Conservation (phyloP, 2,888 invertebrate species). For the Conomelus anceps region DNA sequence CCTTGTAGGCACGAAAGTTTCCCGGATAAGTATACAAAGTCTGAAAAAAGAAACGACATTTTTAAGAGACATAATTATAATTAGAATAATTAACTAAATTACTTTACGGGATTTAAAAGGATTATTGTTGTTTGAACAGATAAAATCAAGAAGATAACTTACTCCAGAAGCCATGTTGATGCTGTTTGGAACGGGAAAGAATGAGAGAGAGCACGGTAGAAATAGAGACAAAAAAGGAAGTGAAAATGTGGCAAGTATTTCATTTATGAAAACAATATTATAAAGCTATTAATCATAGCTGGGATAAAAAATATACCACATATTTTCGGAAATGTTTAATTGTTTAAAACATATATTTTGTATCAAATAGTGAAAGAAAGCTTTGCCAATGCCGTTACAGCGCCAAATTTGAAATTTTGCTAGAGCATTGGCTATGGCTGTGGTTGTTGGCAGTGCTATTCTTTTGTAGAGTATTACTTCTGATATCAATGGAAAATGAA, state of each 20-base stretch:
- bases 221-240: not conserved
- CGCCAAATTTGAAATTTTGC: too few relatives aligned
- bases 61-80: not conserved
- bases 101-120: not conserved
- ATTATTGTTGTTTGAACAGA: conserved; percentile 12
- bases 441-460: too few relatives aligned
- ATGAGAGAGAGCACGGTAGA: not conserved
- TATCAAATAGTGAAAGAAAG: too few relatives aligned
- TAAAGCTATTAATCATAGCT: too few relatives aligned
- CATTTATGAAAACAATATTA: not conserved
- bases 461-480: too few relatives aligned
- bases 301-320: too few relatives aligned
- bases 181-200: conserved; percentile 18
- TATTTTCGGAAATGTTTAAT: too few relatives aligned
- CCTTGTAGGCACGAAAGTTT: conserved; percentile 97
- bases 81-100: not conserved
- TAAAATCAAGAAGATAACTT: conserved; percentile 24
- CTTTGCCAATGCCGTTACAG: too few relatives aligned
- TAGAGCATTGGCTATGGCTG: too few relatives aligned
- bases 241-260: not conserved
- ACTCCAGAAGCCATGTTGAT: conserved; percentile 32
- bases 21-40: conserved; percentile 97
- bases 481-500: too few relatives aligned
- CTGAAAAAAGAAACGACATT: conserved; percentile 48
- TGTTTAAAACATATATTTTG: too few relatives aligned